A percentile compares a stretch with the other conserved stretches of the same genome.
Evolutionary conservation across 2,797 vertebrate genomes (phyloP).

Genomic region (Pseudocheirus occidentalis): DNA sequence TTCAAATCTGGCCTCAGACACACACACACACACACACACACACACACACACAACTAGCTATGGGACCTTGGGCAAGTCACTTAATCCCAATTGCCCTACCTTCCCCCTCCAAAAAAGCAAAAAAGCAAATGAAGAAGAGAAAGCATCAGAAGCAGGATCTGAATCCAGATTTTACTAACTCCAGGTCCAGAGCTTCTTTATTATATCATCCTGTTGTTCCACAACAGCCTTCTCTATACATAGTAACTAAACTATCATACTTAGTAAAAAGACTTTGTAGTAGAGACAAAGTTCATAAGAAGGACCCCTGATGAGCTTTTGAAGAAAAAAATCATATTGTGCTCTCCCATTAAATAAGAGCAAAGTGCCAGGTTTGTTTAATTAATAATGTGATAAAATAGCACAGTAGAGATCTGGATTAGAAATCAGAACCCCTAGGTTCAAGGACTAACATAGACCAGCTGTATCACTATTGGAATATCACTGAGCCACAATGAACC

Average conservation of each 20-base stretch:
- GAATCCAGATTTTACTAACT: too few relatives aligned
- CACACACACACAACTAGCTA: too few relatives aligned
- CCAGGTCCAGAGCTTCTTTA: too few relatives aligned
- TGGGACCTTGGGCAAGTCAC: too few relatives aligned
- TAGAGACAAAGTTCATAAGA: conserved; percentile 13
- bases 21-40: too few relatives aligned
- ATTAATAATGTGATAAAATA: neutral
- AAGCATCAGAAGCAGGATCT: too few relatives aligned
- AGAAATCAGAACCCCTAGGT: neutral
- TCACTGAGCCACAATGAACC: neutral
- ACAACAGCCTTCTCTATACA: neutral
- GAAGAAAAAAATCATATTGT: neutral
- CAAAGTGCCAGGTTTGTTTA: conserved; percentile 13
- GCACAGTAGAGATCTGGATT: neutral
- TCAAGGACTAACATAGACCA: neutral
- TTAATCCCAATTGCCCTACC: too few relatives aligned
- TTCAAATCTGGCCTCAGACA: too few relatives aligned
- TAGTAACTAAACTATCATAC: neutral
- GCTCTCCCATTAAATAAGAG: neutral
- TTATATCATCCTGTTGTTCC: too few relatives aligned
- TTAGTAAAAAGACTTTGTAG: conserved; percentile 2
- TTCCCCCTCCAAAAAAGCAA: too few relatives aligned
- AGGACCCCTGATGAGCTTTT: neutral
- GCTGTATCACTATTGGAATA: neutral
- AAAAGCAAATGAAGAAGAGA: too few relatives aligned